phyloP scores from a whole-genome alignment of 2,888 invertebrate species.

The Diachrysia chrysitis region DNA sequence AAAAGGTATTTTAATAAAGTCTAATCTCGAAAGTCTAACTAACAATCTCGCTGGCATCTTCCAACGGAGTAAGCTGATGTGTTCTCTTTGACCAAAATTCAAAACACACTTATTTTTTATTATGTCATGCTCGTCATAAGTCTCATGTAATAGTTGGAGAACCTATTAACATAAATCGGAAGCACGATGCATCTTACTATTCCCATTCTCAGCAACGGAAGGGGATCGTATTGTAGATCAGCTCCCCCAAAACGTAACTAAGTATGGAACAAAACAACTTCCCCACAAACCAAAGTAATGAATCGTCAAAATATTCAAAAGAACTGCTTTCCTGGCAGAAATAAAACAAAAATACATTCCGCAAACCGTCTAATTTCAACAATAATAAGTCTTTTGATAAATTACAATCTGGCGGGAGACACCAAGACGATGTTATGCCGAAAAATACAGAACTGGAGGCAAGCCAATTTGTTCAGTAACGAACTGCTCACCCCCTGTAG shows the following conservation, averaged over 20 bases:
- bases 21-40: no score
- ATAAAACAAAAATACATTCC: constrained; percentile 40
- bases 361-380: constrained; percentile 58
- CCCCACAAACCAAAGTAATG: constrained; percentile 10
- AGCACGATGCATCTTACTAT: neutral
- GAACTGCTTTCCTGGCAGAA: constrained; percentile 41
- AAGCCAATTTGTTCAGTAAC: constrained; percentile 73
- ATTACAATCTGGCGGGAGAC: constrained; percentile 60
- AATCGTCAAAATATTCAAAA: constrained; percentile 22
- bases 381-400: constrained; percentile 64
- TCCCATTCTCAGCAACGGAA: neutral
- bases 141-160: neutral
- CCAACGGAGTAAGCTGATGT: neutral
- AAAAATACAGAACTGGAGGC: constrained; percentile 70
- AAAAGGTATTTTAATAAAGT: no score
- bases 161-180: neutral
- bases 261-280: neutral
- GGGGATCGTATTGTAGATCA: neutral
- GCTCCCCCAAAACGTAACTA: neutral
- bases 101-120: neutral
- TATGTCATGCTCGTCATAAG: neutral
- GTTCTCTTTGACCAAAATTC: neutral
- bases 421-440: constrained; percentile 66
- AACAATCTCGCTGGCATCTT: neutral
- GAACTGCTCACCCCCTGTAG: constrained; percentile 50